Evolutionary conservation across 1,140 invertebrate genomes (phyloP).

Genomic region (Hermetia illucens): DNA sequence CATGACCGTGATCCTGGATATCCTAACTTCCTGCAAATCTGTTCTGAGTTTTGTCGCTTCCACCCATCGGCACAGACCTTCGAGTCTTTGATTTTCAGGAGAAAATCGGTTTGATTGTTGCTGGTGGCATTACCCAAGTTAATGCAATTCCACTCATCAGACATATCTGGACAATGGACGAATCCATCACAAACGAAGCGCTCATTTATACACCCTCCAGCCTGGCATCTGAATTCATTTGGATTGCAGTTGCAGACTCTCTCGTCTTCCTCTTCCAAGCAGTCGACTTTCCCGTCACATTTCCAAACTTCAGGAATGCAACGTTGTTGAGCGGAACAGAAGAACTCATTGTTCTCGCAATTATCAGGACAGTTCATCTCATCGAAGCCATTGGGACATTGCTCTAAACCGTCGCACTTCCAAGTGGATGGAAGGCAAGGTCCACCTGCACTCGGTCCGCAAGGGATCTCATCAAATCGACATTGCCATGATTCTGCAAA

Average conservation of each 20-base stretch:
- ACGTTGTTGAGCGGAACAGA: constrained; percentile 34
- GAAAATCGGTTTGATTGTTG: background rate
- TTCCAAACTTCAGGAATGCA: constrained; percentile 43
- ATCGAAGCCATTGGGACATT: constrained; percentile 49
- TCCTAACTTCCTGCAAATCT: constrained; percentile 37
- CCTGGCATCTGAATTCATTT: constrained; percentile 41
- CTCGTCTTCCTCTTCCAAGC: constrained; percentile 51
- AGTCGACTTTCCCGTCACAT: constrained; percentile 52
- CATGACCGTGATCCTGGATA: constrained; percentile 31
- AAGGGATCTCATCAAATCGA: constrained; percentile 41
- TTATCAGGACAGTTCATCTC: constrained; percentile 42
- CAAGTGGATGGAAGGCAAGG: constrained; percentile 42
- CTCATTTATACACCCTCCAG: constrained; percentile 41
- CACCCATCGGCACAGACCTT: constrained; percentile 37
- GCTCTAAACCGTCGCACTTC: constrained; percentile 50
- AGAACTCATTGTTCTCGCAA: constrained; percentile 40
- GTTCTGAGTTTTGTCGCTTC: constrained; percentile 36
- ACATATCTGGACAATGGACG: constrained; percentile 44
- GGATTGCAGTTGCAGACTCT: constrained; percentile 38
- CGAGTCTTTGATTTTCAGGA: background rate
- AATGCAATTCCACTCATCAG: constrained; percentile 46
- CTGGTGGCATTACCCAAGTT: background rate
- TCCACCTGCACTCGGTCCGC: constrained; percentile 22
- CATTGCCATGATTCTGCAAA: constrained; percentile 37
- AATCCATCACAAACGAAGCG: constrained; percentile 42